These are phyloP conservation scores for Zaprionus bogoriensis DNA, from an alignment of 2,888 invertebrate species.

Conservation along the genomic window DNA sequence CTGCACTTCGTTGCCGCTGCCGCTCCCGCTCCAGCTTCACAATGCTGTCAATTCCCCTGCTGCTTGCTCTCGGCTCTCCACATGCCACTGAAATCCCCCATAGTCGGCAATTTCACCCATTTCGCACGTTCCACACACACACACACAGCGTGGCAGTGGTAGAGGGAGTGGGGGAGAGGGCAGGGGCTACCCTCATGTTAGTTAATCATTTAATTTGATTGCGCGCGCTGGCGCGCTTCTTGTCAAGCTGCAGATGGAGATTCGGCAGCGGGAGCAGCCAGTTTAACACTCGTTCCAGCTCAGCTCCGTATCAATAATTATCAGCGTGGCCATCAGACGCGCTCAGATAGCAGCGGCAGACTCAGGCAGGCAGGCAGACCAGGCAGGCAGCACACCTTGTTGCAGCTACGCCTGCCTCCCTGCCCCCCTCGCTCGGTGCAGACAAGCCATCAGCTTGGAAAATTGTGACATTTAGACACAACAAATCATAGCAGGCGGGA, in stretches of 20 bases:
- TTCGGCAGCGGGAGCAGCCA: constrained; percentile 40
- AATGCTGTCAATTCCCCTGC: not conserved
- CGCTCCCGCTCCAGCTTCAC: not conserved
- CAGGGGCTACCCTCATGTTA: constrained; percentile 47
- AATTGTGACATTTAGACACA: constrained; percentile 77
- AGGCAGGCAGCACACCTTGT: constrained; percentile 28
- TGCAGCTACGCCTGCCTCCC: constrained; percentile 20
- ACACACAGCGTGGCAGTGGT: not conserved
- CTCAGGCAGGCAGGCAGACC: constrained; percentile 13
- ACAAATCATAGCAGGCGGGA: constrained; percentile 70
- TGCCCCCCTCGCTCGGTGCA: not conserved
- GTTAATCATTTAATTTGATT: constrained; percentile 76
- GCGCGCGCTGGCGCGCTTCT: constrained; percentile 59
- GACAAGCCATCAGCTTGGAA: constrained; percentile 52
- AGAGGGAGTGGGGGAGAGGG: not conserved
- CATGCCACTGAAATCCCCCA: not conserved
- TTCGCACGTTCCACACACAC: constrained; percentile 62
- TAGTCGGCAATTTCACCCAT: constrained; percentile 69
- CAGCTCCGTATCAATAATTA: constrained; percentile 54
- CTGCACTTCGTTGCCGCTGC: no score
- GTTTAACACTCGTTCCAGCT: constrained; percentile 45
- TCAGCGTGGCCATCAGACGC: constrained; percentile 60
- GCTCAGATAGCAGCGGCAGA: constrained; percentile 51
- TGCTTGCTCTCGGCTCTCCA: not conserved
- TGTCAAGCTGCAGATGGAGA: constrained; percentile 54